Conservation (phyloP, 1,140 invertebrate genomes). For the Diprion similis region DNA sequence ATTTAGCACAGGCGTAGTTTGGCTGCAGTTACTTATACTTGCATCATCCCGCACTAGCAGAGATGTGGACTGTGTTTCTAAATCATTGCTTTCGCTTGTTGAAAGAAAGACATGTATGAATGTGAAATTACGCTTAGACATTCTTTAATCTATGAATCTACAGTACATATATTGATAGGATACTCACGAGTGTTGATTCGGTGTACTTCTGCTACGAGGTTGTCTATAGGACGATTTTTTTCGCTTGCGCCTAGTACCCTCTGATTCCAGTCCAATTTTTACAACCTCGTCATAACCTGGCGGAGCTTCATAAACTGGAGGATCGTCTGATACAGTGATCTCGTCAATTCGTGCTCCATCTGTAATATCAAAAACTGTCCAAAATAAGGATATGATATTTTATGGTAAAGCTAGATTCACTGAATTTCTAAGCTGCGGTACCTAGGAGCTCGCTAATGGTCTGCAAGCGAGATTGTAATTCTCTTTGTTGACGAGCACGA, state of each 20-base stretch:
- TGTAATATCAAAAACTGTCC: constrained; percentile 55
- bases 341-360: constrained; percentile 62
- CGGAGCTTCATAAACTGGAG: constrained; percentile 74
- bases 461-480: constrained; percentile 70
- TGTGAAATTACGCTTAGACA: neutral
- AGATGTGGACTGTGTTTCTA: constrained; percentile 33
- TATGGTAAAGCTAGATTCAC: constrained; percentile 9
- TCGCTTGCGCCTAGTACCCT: constrained; percentile 35
- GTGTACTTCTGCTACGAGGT: constrained; percentile 36
- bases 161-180: neutral
- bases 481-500: constrained; percentile 67
- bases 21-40: constrained; percentile 28
- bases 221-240: constrained; percentile 27
- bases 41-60: constrained; percentile 26
- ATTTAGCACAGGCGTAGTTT: constrained; percentile 17
- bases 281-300: constrained; percentile 76
- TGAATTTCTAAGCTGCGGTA: constrained; percentile 38
- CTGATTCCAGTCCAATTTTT: constrained; percentile 60
- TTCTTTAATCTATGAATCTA: neutral
- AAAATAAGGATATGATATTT: constrained; percentile 36
- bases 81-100: constrained; percentile 30
- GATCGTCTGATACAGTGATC: constrained; percentile 65
- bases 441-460: constrained; percentile 73
- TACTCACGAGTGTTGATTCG: constrained; percentile 45
- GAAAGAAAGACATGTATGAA: neutral